These are phyloP conservation scores for Ormyrus pomaceus DNA, from an alignment of 2,888 invertebrate genomes.

Conservation along the genomic window DNA sequence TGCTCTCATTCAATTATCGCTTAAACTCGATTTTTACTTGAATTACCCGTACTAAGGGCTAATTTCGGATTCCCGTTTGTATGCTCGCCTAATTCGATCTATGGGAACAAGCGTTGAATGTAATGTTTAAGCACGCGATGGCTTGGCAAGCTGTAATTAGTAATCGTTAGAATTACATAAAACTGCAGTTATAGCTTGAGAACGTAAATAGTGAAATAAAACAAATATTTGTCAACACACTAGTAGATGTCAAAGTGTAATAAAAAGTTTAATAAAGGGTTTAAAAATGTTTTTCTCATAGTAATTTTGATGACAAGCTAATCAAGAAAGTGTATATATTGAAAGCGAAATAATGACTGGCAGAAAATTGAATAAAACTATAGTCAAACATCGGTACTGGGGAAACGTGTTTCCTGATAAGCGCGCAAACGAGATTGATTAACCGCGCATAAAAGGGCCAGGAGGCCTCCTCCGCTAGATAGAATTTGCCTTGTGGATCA, in stretches of 20 bases:
- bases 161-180: conserved; percentile 29
- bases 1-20: conserved; percentile 55
- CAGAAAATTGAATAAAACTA: conserved; percentile 52
- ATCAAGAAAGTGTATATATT: too few species aligned
- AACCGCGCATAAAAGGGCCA: conserved; percentile 56
- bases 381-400: conserved; percentile 18
- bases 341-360: neutral
- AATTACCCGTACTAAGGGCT: conserved; percentile 13
- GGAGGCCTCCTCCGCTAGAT: conserved; percentile 20
- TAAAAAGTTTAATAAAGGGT: too few species aligned
- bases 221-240: neutral
- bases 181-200: conserved; percentile 2
- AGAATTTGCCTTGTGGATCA: conserved; percentile 56
- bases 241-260: too few species aligned
- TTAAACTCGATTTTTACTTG: conserved; percentile 49
- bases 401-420: conserved; percentile 31
- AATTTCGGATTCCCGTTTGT: neutral
- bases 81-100: conserved; percentile 30
- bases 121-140: conserved; percentile 6
- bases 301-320: too few species aligned
- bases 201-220: neutral
- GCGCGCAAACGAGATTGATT: conserved; percentile 56
- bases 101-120: conserved; percentile 22
- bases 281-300: too few species aligned
- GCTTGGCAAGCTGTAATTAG: conserved; percentile 22